Evolutionary conservation across 2,888 invertebrate species (phyloP).

Genomic region (Tiphia femorata): DNA sequence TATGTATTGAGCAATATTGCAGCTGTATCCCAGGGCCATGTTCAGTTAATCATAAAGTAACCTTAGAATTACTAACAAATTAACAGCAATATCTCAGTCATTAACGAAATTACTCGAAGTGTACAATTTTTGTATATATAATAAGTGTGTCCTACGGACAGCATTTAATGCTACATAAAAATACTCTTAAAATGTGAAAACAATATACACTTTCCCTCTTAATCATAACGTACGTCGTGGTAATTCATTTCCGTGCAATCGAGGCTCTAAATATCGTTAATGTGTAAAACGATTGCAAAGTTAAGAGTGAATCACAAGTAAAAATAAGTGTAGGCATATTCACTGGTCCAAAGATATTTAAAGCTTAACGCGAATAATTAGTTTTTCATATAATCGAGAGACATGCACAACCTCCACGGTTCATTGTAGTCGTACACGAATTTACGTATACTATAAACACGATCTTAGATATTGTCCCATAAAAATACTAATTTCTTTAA

Average conservation of each 20-base stretch:
- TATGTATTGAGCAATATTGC: conserved; percentile 60
- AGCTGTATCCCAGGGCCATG: conserved; percentile 62
- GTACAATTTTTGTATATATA: conserved; percentile 17
- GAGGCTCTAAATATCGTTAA: too few relatives aligned
- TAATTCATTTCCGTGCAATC: too few relatives aligned
- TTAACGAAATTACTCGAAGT: conserved; percentile 43
- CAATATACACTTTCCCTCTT: conserved; percentile 30
- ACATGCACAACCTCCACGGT: too few relatives aligned
- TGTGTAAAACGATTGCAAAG: conserved; percentile 34
- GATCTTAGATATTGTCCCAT: too few relatives aligned
- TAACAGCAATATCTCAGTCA: conserved; percentile 56
- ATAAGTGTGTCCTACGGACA: conserved; percentile 22
- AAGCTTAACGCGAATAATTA: conserved; percentile 36
- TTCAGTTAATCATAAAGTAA: conserved; percentile 47
- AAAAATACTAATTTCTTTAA: too few relatives aligned
- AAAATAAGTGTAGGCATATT: conserved; percentile 22
- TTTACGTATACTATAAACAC: too few relatives aligned
- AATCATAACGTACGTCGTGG: conserved; percentile 3
- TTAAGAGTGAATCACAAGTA: conserved; percentile 40
- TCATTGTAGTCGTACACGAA: too few relatives aligned
- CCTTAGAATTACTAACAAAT: conserved; percentile 55
- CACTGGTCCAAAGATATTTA: conserved; percentile 44
- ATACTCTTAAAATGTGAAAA: conserved; percentile 29
- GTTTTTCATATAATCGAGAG: too few relatives aligned
- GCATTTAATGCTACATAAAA: conserved; percentile 42